Conservation (phyloP, 2,888 invertebrate species). For the Sympetrum striolatum region DNA sequence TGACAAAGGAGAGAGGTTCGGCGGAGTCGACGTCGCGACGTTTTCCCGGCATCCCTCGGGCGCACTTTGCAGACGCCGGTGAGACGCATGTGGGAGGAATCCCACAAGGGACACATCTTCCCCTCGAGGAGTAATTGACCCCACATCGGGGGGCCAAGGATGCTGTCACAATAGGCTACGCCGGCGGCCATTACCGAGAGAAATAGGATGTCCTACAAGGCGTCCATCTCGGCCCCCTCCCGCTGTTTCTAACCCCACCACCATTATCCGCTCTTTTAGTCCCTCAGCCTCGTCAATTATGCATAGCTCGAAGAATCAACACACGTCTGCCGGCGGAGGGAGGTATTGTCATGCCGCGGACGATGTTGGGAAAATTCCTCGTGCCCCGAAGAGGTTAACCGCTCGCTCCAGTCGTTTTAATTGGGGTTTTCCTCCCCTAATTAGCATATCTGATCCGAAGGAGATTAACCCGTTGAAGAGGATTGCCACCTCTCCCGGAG, state of each 20-base stretch:
- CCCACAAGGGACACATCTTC: not conserved
- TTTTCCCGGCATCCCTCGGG: not conserved
- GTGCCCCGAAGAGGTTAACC: not conserved
- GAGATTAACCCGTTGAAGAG: not conserved
- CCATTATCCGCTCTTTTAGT: not conserved
- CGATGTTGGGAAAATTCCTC: not conserved
- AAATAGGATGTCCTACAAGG: not conserved
- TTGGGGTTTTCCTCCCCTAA: not conserved
- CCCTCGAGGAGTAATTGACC: not conserved
- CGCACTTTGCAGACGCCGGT: not conserved
- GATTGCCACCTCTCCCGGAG: too few relatives aligned
- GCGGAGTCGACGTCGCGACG: not conserved
- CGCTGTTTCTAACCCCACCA: not conserved
- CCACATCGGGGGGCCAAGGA: not conserved
- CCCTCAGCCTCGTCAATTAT: not conserved
- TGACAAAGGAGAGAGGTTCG: not conserved
- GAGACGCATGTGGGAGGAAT: not conserved
- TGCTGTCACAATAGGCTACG: not conserved
- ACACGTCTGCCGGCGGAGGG: not conserved
- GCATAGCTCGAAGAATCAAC: not conserved
- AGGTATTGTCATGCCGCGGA: not conserved
- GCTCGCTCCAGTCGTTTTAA: not conserved
- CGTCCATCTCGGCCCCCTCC: not conserved
- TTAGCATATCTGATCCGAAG: not conserved
- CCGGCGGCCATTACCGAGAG: not conserved